A percentile compares a stretch with the other conserved stretches of the same genome.
phyloP scores from a whole-genome alignment of 35 echinoderm and acorn worm genomes.

The Anneissia japonica region DNA sequence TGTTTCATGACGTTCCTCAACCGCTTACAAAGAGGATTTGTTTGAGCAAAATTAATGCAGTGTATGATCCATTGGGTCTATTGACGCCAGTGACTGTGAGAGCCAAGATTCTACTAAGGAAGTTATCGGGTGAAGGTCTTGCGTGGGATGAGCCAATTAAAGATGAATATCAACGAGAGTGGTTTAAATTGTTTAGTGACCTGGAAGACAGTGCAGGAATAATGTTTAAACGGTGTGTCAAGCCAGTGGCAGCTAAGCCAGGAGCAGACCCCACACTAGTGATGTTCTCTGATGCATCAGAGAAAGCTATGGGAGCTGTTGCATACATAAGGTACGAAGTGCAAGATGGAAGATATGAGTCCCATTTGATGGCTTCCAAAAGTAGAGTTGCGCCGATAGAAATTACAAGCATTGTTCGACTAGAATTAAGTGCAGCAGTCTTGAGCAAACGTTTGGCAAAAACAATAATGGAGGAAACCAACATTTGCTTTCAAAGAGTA shows the following conservation, averaged over 20 bases:
- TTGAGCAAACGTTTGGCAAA: slow-evolving; percentile 23
- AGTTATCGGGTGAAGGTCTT: slow-evolving; percentile 31
- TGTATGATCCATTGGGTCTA: slow-evolving; percentile 28
- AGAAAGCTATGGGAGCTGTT: slow-evolving; percentile 29
- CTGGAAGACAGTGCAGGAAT: background rate
- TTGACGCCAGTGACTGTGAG: slow-evolving; percentile 34
- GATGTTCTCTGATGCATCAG: slow-evolving; percentile 53
- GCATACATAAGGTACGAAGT: no score
- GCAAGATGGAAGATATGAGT: background rate
- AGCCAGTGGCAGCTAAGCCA: background rate
- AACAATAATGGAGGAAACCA: slow-evolving; percentile 25
- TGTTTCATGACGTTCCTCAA: slow-evolving; percentile 9
- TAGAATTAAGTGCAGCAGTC: slow-evolving; percentile 47
- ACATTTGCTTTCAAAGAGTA: slow-evolving; percentile 13
- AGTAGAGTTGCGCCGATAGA: slow-evolving; percentile 39
- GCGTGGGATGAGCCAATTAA: slow-evolving; percentile 38
- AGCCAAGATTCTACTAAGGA: slow-evolving; percentile 43
- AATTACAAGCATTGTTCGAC: slow-evolving; percentile 27
- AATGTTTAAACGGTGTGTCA: slow-evolving; percentile 24
- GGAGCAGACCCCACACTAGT: background rate
- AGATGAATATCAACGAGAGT: background rate
- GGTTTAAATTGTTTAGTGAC: slow-evolving; percentile 25
- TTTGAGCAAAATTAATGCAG: slow-evolving; percentile 12
- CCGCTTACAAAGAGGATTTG: slow-evolving; percentile 16
- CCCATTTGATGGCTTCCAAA: slow-evolving; percentile 24